Conservation (phyloP, 2,888 invertebrate genomes). For the Sphinx pinastri region DNA sequence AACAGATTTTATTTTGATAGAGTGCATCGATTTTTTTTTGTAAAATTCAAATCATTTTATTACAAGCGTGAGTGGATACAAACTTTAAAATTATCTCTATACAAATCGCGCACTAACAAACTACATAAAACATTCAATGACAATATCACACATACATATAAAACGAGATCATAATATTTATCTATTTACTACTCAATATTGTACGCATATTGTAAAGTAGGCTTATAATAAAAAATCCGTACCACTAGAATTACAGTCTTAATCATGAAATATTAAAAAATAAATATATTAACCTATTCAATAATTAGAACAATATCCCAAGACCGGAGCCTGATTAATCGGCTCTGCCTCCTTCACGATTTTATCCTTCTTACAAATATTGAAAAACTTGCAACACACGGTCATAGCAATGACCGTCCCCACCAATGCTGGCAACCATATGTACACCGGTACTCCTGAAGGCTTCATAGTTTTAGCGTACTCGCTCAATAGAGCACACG, state of each 20-base stretch:
- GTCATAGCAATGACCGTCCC: conserved; percentile 57
- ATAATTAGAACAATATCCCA: conserved; percentile 59
- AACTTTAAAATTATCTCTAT: too few species aligned
- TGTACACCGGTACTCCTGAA: conserved; percentile 66
- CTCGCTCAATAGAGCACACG: conserved; percentile 66
- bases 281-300: conserved; percentile 5
- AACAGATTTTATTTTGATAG: too few species aligned
- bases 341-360: conserved; percentile 55
- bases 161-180: background rate
- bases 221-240: background rate
- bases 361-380: conserved; percentile 54
- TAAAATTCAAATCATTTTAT: too few species aligned
- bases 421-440: conserved; percentile 69
- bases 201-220: background rate
- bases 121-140: background rate
- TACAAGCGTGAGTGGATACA: too few species aligned
- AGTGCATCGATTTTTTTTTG: too few species aligned
- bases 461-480: conserved; percentile 70
- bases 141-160: background rate
- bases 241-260: background rate
- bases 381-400: conserved; percentile 60
- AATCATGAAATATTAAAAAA: background rate
- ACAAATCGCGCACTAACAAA: too few species aligned
- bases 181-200: background rate
- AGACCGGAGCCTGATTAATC: conserved; percentile 52